These are phyloP conservation scores for Theretra japonica DNA, from an alignment of 2,888 invertebrate genomes.

Conservation along the genomic window DNA sequence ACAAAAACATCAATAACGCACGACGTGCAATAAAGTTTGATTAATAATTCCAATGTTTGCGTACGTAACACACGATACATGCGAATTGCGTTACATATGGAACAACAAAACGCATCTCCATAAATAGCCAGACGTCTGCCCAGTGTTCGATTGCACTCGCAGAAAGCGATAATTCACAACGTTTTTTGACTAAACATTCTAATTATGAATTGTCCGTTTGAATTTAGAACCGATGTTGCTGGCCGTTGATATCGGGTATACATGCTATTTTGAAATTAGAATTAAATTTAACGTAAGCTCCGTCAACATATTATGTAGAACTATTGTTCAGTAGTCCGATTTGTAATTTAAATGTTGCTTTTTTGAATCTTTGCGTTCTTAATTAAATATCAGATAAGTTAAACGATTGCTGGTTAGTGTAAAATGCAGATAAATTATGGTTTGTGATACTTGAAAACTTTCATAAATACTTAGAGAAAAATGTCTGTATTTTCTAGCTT, in stretches of 20 bases:
- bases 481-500: neutral
- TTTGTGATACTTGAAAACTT: neutral
- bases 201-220: constrained; percentile 32
- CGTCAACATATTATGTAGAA: neutral
- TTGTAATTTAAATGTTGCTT: neutral
- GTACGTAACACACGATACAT: constrained; percentile 43
- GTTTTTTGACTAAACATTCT: constrained; percentile 35
- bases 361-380: neutral
- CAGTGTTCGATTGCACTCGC: constrained; percentile 52
- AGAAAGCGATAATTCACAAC: constrained; percentile 43
- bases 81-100: constrained; percentile 62
- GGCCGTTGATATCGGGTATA: neutral
- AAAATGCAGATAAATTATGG: neutral
- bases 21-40: constrained; percentile 31
- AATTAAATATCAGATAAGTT: neutral
- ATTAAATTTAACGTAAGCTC: neutral
- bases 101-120: constrained; percentile 66
- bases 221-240: constrained; percentile 34
- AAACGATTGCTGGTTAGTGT: neutral
- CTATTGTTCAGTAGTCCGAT: neutral
- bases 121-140: constrained; percentile 64
- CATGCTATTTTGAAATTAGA: constrained; percentile 11
- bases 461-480: neutral
- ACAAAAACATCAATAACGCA: constrained; percentile 31
- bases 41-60: constrained; percentile 31